phyloP scores from a whole-genome alignment of 2,888 invertebrate species.

The Helicoverpa assulta region DNA sequence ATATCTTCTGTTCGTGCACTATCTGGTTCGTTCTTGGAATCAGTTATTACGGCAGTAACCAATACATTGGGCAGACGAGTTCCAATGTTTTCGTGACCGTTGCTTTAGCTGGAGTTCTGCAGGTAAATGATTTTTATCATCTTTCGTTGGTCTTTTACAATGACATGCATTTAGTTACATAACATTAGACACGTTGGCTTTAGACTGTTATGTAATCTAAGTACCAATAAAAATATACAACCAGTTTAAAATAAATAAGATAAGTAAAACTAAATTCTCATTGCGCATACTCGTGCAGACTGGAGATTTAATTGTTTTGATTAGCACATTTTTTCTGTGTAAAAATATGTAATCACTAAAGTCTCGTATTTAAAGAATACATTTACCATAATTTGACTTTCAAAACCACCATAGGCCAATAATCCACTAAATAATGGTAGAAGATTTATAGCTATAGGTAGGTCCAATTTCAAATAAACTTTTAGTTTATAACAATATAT shows the following conservation, averaged over 20 bases:
- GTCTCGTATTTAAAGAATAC: no score
- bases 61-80: conserved; percentile 94
- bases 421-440: no score
- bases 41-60: conserved; percentile 94
- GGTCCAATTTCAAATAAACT: no score
- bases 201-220: neutral
- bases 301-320: no score
- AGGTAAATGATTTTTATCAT: conserved; percentile 61
- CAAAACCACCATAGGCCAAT: no score
- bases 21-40: conserved; percentile 94
- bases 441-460: no score
- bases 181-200: neutral
- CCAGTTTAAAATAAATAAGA: conserved; percentile 4
- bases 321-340: no score
- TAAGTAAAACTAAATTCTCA: neutral
- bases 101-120: conserved; percentile 86
- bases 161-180: neutral
- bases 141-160: no score
- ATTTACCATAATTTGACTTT: no score
- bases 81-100: conserved; percentile 94
- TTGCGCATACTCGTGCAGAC: neutral
- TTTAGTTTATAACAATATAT: no score
- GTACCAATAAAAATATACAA: neutral
- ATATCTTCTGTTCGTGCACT: conserved; percentile 91
- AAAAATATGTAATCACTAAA: no score